Evolutionary conservation across 2,888 invertebrate species (phyloP), one percentile per base, ranked within the genome.

Genomic region (Loripinus fragilis): DNA sequence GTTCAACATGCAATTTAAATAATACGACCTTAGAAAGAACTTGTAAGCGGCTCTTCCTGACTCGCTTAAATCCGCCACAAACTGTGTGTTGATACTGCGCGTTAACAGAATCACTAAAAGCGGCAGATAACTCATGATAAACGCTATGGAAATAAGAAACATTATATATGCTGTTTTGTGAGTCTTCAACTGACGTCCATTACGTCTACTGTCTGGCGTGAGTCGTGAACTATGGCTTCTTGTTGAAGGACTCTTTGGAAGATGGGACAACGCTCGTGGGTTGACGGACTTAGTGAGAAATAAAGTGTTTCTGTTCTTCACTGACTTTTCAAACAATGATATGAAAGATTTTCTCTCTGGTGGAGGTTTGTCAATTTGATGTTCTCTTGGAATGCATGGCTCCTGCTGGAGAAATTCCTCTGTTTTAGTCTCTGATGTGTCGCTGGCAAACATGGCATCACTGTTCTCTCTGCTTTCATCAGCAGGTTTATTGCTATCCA

Each of bases 1-100:
- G 72, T 89, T 89, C 12, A 86, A 60, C 5, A 87, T 85, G 52
- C 87, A 85, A 72, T 85, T 86, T n/a, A 87, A 30, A 64, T 81
- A 87, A 41, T 86, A 88, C 3, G 86, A 86, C 5, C 88, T 55
- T 45, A 87, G 55, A 64, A 78, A 81, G 55, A 88, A 83, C 15
- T 84, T 81, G 50, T 86, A 87, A 0, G 74, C 80, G 0, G 81
- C 73, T 38, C 79, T 81, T n/a, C 41, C 78, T 23, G 65, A 45
- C 25, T 79, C 76, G 17, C 64, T 68, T 48, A 87, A 23, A 8
- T 70, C 73, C 3, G 76, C 48, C 8, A 87, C 84, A 60, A 85
- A 84, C 12, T 67, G 41, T 2, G 60, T 70, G 67, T 81, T 74
- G 12, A 82, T 42, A 42, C 70, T 75, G 10, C 84, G 50, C 2